Evolutionary conservation across 2,888 invertebrate species (phyloP), one percentile per base, ranked within the genome.

Genomic region (Fragum whitleyi): DNA sequence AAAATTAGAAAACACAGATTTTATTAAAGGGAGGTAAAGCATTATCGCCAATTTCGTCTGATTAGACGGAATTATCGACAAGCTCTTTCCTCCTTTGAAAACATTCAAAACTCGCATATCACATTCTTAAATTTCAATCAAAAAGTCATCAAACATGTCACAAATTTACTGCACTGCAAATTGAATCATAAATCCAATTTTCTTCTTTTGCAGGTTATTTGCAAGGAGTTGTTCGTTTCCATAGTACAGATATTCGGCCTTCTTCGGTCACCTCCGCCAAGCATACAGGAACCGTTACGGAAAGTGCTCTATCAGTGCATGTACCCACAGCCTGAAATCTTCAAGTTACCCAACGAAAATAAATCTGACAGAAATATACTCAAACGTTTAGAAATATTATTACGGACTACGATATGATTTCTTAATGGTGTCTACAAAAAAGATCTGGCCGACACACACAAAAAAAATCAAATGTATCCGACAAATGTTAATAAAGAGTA

Each of bases 291-390:
- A 21, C 32, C 0, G 2, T 26, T 69, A 23, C 51, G 21, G 28
- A 51, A 69, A 14, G 32, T 55, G 9, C 55, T 69, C 1, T 11
- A 65, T 19, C 65, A 32, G 14, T 65, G 65, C 32, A 39, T 21
- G 39, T 2, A 65, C n/a, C 65, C 65, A 2, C 6, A 21, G 21
- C 28, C 19, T 3, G 32, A 21, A 6, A 21, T 39, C 21, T 26
- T 36, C 21, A 65, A 65, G 65, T 5, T 65, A n/a, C 39, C 65
- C 11, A 19, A 16, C 3, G 65, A 65, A 42, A 65, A 65, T 42
- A 65, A 65, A 21, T 65, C 65, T 39, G 65, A 65, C 23, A 65
- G 65, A 39, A 23, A 21, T 6, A 59, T 59, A 26, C 9, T 59
- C 21, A 28, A 28, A 28, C 26, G 26, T 23, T 14, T 59, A 16